These are phyloP conservation scores for Idaea aversata DNA, from an alignment of 2,888 invertebrate species.

Conservation along the genomic window DNA sequence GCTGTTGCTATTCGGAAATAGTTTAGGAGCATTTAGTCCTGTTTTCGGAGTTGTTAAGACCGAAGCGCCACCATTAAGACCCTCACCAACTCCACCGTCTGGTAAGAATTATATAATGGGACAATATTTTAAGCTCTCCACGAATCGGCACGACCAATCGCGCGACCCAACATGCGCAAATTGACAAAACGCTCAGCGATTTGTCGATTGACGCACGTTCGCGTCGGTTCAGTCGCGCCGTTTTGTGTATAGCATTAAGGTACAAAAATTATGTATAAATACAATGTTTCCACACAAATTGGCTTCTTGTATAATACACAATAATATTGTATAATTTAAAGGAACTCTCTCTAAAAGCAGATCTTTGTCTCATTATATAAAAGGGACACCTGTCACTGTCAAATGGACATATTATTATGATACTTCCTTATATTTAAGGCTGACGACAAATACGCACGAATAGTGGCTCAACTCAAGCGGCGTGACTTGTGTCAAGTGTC, in stretches of 20 bases:
- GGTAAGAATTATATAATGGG: slow-evolving; percentile 48
- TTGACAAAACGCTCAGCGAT: not conserved
- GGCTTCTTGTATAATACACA: not conserved
- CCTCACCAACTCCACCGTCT: slow-evolving; percentile 41
- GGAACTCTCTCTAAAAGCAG: slow-evolving; percentile 5
- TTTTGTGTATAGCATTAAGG: not conserved
- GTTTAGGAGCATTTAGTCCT: slow-evolving; percentile 45
- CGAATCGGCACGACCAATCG: slow-evolving; percentile 40
- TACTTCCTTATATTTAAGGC: not conserved
- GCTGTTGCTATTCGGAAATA: slow-evolving; percentile 31
- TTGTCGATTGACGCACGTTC: not conserved
- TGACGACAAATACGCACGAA: not conserved
- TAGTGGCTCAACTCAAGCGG: not conserved
- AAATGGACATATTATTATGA: not conserved
- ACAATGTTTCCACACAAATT: not conserved
- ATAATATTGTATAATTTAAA: not conserved
- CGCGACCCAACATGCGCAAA: slow-evolving; percentile 1
- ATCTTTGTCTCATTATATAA: slow-evolving; percentile 34
- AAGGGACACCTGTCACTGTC: slow-evolving; percentile 12
- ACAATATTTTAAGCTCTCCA: slow-evolving; percentile 22
- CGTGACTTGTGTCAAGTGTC: not conserved
- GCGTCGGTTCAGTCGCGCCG: not conserved
- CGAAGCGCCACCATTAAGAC: slow-evolving; percentile 35
- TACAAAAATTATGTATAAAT: not conserved
- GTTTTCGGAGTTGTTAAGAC: slow-evolving; percentile 47